Evolutionary conservation across 2,113 vertebrate genomes (phyloP), one percentile per base, ranked within the genome.

Genomic region (Tringa solitaria): DNA sequence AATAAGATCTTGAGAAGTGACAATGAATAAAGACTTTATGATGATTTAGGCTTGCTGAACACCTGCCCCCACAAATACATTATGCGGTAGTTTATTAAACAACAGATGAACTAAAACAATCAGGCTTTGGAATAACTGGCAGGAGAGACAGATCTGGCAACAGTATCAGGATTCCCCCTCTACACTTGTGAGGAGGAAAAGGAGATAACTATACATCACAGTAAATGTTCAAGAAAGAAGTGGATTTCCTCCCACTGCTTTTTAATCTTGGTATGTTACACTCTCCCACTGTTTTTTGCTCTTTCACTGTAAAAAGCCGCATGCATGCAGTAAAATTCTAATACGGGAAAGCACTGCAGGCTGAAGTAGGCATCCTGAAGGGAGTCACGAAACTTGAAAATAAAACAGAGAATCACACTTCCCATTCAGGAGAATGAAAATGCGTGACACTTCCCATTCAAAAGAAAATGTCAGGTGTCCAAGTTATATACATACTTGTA

Each of bases 241-340:
- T 35, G 82, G 45, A 93, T 93, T 97, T 98, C 67, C 68, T 96
- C 95, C 91, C 48, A 74, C 4, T 23, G 54, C 35, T 96, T 82
- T 92, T 92, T 74, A 87, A 83, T 94, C 60, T 90, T 87, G 82
- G 73, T 74, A 86, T 87, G 73, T 96, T 96, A 79, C 84, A 79
- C 86, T 79, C 67, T 96, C 81, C 57, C 43, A 76, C 35, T 19
- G 33, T 20, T 35, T 90, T 93, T 79, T 73, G 30, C 53, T 89
- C 60, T 85, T 85, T 78, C 43, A 8, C 51, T 63, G 48, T 51
- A 68, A 87, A 73, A 92, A 2, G 2, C 53, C 90, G 61, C 35
- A 60, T 17, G 24, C 43, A 32, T 53, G 50, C 61, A 76, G 19
- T 60, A 63, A 17, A 67, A 68, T 16, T 84, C 64, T 72, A 68